Percentiles rank a stretch among this genome's conserved stretches.
Conservation (phyloP, 2,113 vertebrate species). For the Sturnira hondurensis region DNA sequence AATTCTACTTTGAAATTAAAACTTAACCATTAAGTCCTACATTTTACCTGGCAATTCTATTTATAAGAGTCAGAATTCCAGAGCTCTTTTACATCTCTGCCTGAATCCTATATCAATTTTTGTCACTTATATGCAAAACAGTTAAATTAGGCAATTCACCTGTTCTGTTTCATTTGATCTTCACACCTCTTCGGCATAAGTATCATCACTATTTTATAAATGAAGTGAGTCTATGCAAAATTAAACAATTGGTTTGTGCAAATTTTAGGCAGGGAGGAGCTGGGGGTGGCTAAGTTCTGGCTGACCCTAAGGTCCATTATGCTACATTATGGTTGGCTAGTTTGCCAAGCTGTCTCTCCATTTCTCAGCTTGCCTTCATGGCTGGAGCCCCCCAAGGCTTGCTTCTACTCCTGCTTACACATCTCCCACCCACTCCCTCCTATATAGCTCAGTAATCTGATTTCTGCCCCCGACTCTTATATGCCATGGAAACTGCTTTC, state of each 20-base stretch:
- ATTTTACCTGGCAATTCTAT: neutral
- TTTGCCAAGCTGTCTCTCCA: neutral
- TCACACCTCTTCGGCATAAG: neutral
- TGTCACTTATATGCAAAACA: neutral
- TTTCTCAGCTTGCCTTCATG: neutral
- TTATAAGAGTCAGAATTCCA: neutral
- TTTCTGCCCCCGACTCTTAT: neutral
- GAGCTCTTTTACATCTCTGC: neutral
- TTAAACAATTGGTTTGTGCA: neutral
- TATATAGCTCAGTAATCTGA: neutral
- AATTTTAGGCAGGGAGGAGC: neutral
- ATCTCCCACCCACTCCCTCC: neutral
- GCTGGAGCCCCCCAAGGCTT: neutral
- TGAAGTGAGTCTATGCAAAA: neutral
- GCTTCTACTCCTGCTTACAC: too few species aligned
- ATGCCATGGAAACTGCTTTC: neutral
- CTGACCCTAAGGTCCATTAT: neutral
- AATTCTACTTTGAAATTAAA: constrained; percentile 7
- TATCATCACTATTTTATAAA: neutral
- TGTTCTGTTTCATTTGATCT: neutral
- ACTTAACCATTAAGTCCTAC: neutral
- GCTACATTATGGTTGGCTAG: neutral
- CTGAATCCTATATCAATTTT: neutral
- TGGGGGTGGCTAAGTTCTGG: neutral
- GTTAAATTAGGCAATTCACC: neutral